phyloP scores from a whole-genome alignment of 2,113 vertebrate genomes.

The Craseonycteris thonglongyai region DNA sequence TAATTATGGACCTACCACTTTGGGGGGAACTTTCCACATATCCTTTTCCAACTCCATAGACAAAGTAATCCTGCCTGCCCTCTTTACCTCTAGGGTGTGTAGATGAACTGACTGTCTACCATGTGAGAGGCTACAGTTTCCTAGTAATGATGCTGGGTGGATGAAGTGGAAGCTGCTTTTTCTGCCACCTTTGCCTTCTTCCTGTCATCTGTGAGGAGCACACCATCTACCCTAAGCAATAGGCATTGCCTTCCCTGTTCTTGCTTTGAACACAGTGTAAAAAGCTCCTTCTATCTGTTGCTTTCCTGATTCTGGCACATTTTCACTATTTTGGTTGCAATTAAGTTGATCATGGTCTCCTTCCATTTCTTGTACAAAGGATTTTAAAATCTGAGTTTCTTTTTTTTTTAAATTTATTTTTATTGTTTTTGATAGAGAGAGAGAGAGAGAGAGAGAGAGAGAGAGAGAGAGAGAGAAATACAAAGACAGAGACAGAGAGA shows the following conservation, averaged over 20 bases:
- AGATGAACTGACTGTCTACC: background rate
- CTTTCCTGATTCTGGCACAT: slow-evolving; percentile 1
- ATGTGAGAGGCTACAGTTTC: background rate
- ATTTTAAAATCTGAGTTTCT: slow-evolving; percentile 29
- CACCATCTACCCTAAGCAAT: slow-evolving; percentile 36
- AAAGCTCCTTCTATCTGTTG: slow-evolving; percentile 15
- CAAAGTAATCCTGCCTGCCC: background rate
- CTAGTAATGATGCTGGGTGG: background rate
- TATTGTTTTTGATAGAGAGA: too few relatives aligned
- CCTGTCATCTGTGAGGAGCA: slow-evolving; percentile 9
- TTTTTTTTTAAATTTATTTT: too few relatives aligned
- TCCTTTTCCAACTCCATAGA: background rate
- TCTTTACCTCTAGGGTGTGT: background rate
- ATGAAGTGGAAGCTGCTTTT: background rate
- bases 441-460: too few relatives aligned
- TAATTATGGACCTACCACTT: background rate
- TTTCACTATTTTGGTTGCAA: slow-evolving; percentile 4
- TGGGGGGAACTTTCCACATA: background rate
- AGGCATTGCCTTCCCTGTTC: background rate
- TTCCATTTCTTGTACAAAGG: background rate
- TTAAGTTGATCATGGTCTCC: background rate
- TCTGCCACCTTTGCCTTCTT: background rate
- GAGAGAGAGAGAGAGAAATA: too few relatives aligned
- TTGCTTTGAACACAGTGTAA: slow-evolving; percentile 2
- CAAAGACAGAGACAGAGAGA: too few relatives aligned